These are phyloP conservation scores for Condylostylus longicornis DNA, from an alignment of 1,140 invertebrate genomes.

Conservation along the genomic window DNA sequence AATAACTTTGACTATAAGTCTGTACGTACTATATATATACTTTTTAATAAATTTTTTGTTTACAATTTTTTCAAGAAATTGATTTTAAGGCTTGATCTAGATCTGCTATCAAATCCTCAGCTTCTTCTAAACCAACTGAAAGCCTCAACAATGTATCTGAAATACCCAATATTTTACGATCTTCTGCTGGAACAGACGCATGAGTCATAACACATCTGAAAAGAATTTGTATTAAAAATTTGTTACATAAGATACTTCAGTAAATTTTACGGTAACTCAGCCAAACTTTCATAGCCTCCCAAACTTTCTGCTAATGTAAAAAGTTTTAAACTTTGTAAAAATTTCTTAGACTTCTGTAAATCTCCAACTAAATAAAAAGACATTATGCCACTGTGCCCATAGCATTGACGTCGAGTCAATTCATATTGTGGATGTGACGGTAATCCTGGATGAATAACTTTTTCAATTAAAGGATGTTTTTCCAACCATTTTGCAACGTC, in stretches of 20 bases:
- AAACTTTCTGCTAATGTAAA: slow-evolving; percentile 90
- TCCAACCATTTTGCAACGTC: slow-evolving; percentile 69
- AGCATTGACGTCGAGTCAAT: slow-evolving; percentile 65
- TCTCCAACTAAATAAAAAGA: slow-evolving; percentile 75
- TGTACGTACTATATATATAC: no score
- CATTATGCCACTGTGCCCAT: slow-evolving; percentile 85
- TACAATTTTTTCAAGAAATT: no score
- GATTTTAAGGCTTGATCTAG: slow-evolving; percentile 59
- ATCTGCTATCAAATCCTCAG: slow-evolving; percentile 76
- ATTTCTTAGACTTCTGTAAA: slow-evolving; percentile 58
- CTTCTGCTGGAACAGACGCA: slow-evolving; percentile 56
- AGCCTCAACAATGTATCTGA: slow-evolving; percentile 74
- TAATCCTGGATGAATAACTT: slow-evolving; percentile 75
- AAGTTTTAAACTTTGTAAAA: slow-evolving; percentile 62
- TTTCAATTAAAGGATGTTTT: slow-evolving; percentile 55
- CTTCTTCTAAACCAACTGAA: slow-evolving; percentile 82
- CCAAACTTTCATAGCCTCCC: slow-evolving; percentile 89
- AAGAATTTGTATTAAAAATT: slow-evolving; percentile 4
- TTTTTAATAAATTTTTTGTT: no score
- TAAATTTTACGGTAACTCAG: slow-evolving; percentile 58
- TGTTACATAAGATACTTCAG: neutral
- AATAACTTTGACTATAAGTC: no score
- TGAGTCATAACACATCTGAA: slow-evolving; percentile 58
- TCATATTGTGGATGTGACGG: slow-evolving; percentile 85
- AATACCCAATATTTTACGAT: slow-evolving; percentile 63